Evolutionary conservation across 2,888 invertebrate species (phyloP).

Genomic region (Drosophila mercatorum): DNA sequence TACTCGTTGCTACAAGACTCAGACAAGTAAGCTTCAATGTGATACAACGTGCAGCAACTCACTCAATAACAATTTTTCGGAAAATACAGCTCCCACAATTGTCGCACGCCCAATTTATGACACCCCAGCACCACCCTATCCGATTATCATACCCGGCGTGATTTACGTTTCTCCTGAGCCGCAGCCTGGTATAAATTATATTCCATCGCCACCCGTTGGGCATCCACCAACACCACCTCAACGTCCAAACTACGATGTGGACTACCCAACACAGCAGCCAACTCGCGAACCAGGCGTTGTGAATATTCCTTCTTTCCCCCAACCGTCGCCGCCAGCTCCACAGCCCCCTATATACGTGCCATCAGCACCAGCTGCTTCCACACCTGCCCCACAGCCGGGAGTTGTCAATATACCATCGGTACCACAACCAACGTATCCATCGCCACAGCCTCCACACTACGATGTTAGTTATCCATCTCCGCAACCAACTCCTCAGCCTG

Average conservation of each 20-base stretch:
- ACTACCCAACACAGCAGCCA: no score
- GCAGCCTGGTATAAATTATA: slow-evolving; percentile 55
- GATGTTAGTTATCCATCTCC: slow-evolving; percentile 53
- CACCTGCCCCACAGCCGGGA: slow-evolving; percentile 11
- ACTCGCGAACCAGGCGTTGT: slow-evolving; percentile 23
- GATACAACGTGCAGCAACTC: neutral
- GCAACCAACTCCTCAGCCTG: slow-evolving; percentile 19
- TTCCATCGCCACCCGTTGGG: slow-evolving; percentile 23
- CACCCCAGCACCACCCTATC: slow-evolving; percentile 88
- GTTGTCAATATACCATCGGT: slow-evolving; percentile 32
- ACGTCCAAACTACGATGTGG: no score
- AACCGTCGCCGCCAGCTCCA: no score
- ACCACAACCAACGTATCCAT: slow-evolving; percentile 23
- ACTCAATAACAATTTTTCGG: slow-evolving; percentile 29
- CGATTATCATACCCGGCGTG: slow-evolving; percentile 84
- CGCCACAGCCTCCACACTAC: slow-evolving; percentile 18
- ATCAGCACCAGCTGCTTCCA: no score
- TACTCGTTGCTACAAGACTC: slow-evolving; percentile 85
- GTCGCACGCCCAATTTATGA: slow-evolving; percentile 87
- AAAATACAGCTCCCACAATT: slow-evolving; percentile 20
- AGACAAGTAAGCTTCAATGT: slow-evolving; percentile 72
- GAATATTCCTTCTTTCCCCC: slow-evolving; percentile 28
- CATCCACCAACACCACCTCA: slow-evolving; percentile 26
- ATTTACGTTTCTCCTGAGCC: slow-evolving; percentile 86
- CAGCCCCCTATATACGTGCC: no score